Percentiles rank a stretch among this genome's conserved stretches.
Conservation (phyloP, 2,888 invertebrate genomes). For the Andrena chrysosceles region DNA sequence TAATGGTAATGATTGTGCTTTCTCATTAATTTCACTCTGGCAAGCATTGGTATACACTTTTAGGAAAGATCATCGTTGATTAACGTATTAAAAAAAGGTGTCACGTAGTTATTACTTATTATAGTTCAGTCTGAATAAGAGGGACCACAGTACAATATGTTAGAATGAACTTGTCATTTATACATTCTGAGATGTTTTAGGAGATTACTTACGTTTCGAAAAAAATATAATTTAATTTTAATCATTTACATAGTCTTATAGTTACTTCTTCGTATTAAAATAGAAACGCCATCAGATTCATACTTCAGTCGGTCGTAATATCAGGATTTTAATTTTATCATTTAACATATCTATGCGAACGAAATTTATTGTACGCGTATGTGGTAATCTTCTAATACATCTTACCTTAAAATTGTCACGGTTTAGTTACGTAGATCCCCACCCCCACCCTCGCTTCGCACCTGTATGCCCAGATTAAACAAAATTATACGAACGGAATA, state of each 20-base stretch:
- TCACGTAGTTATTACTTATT: slow-evolving; percentile 60
- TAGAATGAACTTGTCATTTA: slow-evolving; percentile 69
- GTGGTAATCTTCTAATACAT: slow-evolving; percentile 48
- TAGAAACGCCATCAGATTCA: background rate
- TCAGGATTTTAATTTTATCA: slow-evolving; percentile 13
- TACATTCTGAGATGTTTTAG: slow-evolving; percentile 47
- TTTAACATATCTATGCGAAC: background rate
- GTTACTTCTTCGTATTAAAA: background rate
- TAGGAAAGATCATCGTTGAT: slow-evolving; percentile 38
- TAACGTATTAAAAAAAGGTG: slow-evolving; percentile 27
- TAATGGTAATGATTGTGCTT: slow-evolving; percentile 22
- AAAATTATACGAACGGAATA: slow-evolving; percentile 17
- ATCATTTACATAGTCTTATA: background rate
- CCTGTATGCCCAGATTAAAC: slow-evolving; percentile 22
- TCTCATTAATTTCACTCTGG: slow-evolving; percentile 36
- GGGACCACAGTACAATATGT: slow-evolving; percentile 75
- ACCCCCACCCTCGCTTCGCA: slow-evolving; percentile 21
- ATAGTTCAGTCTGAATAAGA: slow-evolving; percentile 72
- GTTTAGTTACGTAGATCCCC: slow-evolving; percentile 38
- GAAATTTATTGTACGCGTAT: background rate
- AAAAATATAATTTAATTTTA: slow-evolving; percentile 7
- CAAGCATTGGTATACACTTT: slow-evolving; percentile 39
- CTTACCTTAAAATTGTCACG: slow-evolving; percentile 20
- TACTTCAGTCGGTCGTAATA: background rate
- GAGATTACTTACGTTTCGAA: slow-evolving; percentile 51